phyloP scores from a whole-genome alignment of 2,888 invertebrate genomes.

The Meganola albula region DNA sequence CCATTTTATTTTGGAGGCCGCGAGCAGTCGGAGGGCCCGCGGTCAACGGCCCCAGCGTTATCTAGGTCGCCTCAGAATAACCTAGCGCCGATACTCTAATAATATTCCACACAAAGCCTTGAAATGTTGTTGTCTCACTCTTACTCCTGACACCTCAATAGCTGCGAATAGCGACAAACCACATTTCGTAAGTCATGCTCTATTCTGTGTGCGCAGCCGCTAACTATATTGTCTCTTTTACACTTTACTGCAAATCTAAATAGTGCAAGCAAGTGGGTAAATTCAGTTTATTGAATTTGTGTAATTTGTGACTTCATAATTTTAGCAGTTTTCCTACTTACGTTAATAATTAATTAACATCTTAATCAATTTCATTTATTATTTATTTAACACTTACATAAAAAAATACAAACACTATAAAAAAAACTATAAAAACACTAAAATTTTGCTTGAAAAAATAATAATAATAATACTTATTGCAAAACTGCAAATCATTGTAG shows the following conservation, averaged over 20 bases:
- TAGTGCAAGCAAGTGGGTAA: slow-evolving; percentile 40
- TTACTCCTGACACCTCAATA: slow-evolving; percentile 47
- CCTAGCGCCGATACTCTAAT: slow-evolving; percentile 77
- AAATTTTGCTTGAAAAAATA: no score
- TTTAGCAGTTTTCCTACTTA: no score
- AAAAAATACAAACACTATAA: no score
- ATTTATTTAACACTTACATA: no score
- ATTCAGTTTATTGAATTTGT: no score
- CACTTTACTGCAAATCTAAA: slow-evolving; percentile 38
- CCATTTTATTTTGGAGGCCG: slow-evolving; percentile 77
- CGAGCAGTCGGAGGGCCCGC: slow-evolving; percentile 71
- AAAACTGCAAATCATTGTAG: no score
- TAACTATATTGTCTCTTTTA: slow-evolving; percentile 59
- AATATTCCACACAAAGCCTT: slow-evolving; percentile 69
- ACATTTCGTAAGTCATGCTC: slow-evolving; percentile 54
- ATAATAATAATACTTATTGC: no score
- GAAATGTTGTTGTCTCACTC: slow-evolving; percentile 63
- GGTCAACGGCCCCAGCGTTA: slow-evolving; percentile 75
- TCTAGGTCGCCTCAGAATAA: slow-evolving; percentile 77
- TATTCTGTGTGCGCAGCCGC: slow-evolving; percentile 44
- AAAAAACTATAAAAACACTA: no score
- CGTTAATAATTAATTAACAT: no score
- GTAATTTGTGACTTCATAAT: no score
- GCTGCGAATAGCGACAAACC: slow-evolving; percentile 49
- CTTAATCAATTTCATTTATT: no score